Evolutionary conservation across 2,113 vertebrate species (phyloP), one percentile per base, ranked within the genome.

Genomic region (Ochotona princeps): DNA sequence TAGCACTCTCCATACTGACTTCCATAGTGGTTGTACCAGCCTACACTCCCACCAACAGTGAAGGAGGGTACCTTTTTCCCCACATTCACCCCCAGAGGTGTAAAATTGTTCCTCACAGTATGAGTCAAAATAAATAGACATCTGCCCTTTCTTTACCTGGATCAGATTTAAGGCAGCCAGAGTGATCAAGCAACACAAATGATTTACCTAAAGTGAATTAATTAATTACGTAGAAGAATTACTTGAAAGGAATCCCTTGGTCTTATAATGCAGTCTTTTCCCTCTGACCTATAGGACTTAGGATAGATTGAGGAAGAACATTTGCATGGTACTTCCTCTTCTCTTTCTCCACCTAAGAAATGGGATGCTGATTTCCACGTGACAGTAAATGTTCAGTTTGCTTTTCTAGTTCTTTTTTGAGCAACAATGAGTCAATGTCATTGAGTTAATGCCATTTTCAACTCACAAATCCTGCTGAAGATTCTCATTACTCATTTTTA

Each of bases 261-360:
- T 76, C 17, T 70, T 20, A 5, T 21, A 57, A 51, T 5, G 8
- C 14, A 38, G 8, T 35, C 2, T n/a, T 79, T 17, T 65, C n/a
- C 1, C 4, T 54, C n/a, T 74, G 47, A 35, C 1, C 1, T 38
- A 14, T 1, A 60, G 1, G 1, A 25, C 5, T 1, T 21, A 13
- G 28, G 25, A 28, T 26, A 21, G 25, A n/a, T 67, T 91, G 44
- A 88, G 49, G 1, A 66, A n/a, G 32, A 2, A n/a, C 26, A 67
- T 4, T 2, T 32, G 1, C 7, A 35, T 4, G 1, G 30, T 38
- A 1, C 12, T 44, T 66, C 14, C 1, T 5, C 1, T 47, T 0
- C 10, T 17, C 11, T 17, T 13, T 76, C 78, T 66, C 5, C 47
- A 70, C 32, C 35, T 78, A 28, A 54, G 3, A 60, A 49, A 11